phyloP scores from a whole-genome alignment of 2,113 vertebrate species.

The Anoura caudifer region DNA sequence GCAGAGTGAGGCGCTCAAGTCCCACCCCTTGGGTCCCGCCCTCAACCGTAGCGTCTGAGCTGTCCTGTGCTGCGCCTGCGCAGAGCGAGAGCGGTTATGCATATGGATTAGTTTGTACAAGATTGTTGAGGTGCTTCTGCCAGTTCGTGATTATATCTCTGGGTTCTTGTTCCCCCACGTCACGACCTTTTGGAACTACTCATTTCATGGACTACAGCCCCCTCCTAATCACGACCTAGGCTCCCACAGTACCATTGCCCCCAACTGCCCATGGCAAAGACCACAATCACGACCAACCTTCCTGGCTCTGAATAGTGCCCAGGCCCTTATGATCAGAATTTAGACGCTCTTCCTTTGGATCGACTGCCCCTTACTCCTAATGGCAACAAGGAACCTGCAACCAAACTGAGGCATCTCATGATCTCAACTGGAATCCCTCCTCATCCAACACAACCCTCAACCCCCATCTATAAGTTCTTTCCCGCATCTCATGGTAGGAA shows the following conservation, averaged over 20 bases:
- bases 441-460: neutral
- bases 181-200: neutral
- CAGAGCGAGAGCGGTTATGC: neutral
- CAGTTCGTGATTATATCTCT: neutral
- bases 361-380: neutral
- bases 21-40: neutral
- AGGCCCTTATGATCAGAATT: neutral
- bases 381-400: neutral
- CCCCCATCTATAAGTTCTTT: neutral
- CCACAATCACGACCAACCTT: neutral
- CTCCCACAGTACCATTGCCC: neutral
- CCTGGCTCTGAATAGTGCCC: neutral
- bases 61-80: slow-evolving; percentile 32
- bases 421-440: neutral
- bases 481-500: neutral
- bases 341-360: neutral
- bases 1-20: neutral
- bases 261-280: neutral
- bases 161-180: neutral
- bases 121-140: neutral
- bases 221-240: neutral
- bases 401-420: neutral
- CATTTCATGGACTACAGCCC: neutral
- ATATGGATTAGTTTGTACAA: accelerated
- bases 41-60: neutral